phyloP scores from a whole-genome alignment of 2,113 vertebrate genomes.

The Raja brachyura region DNA sequence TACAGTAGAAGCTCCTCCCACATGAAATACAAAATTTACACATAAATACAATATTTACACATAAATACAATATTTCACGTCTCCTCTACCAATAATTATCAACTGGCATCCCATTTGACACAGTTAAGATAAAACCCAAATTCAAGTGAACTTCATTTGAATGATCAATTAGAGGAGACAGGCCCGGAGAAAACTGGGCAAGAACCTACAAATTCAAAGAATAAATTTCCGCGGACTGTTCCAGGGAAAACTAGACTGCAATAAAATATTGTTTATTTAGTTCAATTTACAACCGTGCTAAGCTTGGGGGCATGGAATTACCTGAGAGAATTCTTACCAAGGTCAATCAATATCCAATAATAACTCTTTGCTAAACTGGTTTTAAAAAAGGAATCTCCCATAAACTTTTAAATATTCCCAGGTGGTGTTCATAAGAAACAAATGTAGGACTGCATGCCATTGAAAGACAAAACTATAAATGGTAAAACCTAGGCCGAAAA shows the following conservation, averaged over 20 bases:
- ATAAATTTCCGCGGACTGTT: background rate
- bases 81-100: background rate
- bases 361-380: background rate
- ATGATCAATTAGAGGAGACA: background rate
- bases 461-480: slow-evolving; percentile 30
- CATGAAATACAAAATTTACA: background rate
- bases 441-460: slow-evolving; percentile 19
- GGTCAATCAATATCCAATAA: background rate
- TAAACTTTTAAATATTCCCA: background rate
- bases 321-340: background rate
- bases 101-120: background rate
- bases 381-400: slow-evolving; percentile 11
- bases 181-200: background rate
- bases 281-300: background rate
- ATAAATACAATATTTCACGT: background rate
- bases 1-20: background rate
- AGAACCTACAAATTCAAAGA: background rate
- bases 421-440: slow-evolving; percentile 29
- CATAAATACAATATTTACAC: background rate
- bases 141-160: background rate
- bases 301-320: background rate
- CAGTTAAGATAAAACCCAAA: background rate
- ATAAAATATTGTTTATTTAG: slow-evolving; percentile 1
- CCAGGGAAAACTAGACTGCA: background rate
- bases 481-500: slow-evolving; percentile 32